phyloP scores from a whole-genome alignment of 2,888 invertebrate genomes.

The Deroplatys truncata region DNA sequence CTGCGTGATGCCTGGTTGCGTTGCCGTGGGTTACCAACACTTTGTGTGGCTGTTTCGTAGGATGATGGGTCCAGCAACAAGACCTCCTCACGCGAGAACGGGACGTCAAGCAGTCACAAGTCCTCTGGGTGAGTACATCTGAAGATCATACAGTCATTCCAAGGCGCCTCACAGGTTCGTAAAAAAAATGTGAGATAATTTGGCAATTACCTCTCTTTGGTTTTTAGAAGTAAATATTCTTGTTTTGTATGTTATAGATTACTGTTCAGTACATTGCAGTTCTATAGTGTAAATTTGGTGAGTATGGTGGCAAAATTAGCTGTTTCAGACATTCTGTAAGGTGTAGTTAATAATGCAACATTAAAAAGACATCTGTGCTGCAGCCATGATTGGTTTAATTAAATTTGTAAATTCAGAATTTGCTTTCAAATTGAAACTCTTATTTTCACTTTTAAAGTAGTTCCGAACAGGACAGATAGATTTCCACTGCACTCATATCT shows the following conservation, averaged over 20 bases:
- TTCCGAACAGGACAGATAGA: no score
- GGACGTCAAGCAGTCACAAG: slow-evolving; percentile 48
- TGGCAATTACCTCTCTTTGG: neutral
- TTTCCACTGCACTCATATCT: no score
- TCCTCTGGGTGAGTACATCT: slow-evolving; percentile 51
- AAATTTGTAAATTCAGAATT: no score
- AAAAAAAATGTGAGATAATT: neutral
- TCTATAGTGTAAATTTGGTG: slow-evolving; percentile 26
- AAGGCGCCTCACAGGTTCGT: neutral
- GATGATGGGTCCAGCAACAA: slow-evolving; percentile 43
- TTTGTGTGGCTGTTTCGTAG: slow-evolving; percentile 48
- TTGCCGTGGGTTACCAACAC: slow-evolving; percentile 33
- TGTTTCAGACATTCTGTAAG: neutral
- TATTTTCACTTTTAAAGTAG: no score
- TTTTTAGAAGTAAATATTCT: slow-evolving; percentile 20
- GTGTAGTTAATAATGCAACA: neutral
- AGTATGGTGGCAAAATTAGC: slow-evolving; percentile 18
- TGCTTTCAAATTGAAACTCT: no score
- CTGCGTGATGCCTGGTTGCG: slow-evolving; percentile 32
- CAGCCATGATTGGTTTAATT: neutral
- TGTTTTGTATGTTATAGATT: slow-evolving; percentile 31
- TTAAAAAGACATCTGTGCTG: neutral
- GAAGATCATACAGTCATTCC: neutral
- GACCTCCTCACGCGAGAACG: slow-evolving; percentile 48
- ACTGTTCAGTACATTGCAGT: slow-evolving; percentile 29